These are phyloP conservation scores for Octodon degus DNA, from an alignment of 2,113 vertebrate genomes.

Conservation along the genomic window DNA sequence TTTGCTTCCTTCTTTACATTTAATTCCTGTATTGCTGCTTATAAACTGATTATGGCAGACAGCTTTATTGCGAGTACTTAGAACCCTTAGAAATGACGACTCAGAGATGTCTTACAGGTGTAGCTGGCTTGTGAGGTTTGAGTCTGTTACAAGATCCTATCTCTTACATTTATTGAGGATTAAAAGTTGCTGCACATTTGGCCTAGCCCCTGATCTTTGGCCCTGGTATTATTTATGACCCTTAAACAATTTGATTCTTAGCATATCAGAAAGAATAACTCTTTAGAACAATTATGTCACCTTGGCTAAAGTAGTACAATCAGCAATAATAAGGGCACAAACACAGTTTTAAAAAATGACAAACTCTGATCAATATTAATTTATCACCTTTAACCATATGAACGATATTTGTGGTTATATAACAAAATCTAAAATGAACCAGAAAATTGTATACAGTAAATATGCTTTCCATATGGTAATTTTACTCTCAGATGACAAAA, in stretches of 20 bases:
- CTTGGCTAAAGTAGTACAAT: background rate
- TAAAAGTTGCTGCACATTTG: background rate
- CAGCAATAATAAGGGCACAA: background rate
- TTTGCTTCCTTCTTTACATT: background rate
- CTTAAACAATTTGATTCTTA: background rate
- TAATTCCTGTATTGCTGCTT: background rate
- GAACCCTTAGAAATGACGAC: background rate
- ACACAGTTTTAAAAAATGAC: background rate
- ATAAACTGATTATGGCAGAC: background rate
- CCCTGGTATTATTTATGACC: background rate
- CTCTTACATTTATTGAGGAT: background rate
- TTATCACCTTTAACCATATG: background rate
- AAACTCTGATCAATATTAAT: background rate
- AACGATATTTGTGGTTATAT: background rate
- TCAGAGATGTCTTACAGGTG: background rate
- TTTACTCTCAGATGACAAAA: background rate
- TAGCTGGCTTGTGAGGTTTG: background rate
- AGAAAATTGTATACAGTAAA: background rate
- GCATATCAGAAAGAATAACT: background rate
- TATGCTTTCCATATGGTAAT: background rate
- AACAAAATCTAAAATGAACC: background rate
- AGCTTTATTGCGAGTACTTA: background rate
- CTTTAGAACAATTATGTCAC: background rate
- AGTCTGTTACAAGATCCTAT: background rate
- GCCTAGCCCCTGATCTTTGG: background rate